Conservation (phyloP, 2,113 vertebrate genomes). For the Illadopsis cleaveri region DNA sequence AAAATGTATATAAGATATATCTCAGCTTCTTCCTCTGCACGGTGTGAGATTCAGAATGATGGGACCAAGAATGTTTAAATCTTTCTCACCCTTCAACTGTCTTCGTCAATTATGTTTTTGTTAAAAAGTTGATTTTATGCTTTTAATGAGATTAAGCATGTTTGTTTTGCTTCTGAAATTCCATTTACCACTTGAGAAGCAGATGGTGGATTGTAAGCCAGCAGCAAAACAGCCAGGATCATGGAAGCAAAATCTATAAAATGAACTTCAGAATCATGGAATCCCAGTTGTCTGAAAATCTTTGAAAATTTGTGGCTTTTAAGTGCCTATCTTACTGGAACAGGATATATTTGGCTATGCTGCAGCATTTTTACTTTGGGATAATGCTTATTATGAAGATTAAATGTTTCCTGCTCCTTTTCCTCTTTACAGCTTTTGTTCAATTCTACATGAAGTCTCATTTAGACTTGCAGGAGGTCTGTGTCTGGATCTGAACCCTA, state of each 20-base stretch:
- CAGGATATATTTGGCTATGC: neutral
- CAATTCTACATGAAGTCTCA: neutral
- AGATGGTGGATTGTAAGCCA: neutral
- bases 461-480: neutral
- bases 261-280: neutral
- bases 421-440: neutral
- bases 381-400: neutral
- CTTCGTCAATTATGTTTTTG: neutral
- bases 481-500: neutral
- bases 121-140: conserved; percentile 10
- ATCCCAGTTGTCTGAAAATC: neutral
- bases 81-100: neutral
- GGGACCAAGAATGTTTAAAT: conserved; percentile 6
- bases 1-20: neutral
- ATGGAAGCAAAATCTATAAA: neutral
- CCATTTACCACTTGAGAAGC: neutral
- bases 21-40: neutral
- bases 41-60: conserved; percentile 49
- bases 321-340: neutral
- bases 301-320: neutral
- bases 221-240: neutral
- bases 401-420: neutral
- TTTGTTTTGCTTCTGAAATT: neutral
- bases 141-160: neutral
- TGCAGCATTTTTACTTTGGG: neutral